Evolutionary conservation across 2,888 invertebrate species (phyloP), one percentile per base, ranked within the genome.

Genomic region (Netelia virgata): DNA sequence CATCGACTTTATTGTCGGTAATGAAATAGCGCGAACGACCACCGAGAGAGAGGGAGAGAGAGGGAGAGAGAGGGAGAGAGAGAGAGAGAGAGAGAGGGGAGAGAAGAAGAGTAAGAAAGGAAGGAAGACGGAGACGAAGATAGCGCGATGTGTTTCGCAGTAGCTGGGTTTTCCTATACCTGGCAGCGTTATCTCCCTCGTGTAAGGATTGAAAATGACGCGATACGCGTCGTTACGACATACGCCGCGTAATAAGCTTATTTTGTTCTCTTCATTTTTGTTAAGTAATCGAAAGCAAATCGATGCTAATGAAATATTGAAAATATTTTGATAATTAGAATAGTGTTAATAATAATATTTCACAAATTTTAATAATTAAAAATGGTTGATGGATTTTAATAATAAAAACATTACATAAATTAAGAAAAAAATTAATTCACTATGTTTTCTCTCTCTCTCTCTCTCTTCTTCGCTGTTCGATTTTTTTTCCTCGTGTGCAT

Each of bases 401-500:
- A 36, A 36, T 6, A 6, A 36, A 36, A 6, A 36, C 36, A 6
- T 36, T 36, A 5, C 1, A 36, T 36, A 6, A 36, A 36, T 36
- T 36, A 36, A 36, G n/a, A 53, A n/a, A 55, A 55, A 55, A 3
- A 55, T 8, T 16, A 55, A 59, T 28, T 59, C 47, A 14, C 14
- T n/a, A 10, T 66, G 0, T 14, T 73, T 23, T 43, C 18, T 63
- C 63, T 41, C 41, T 57, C 63, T 36, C 36, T 70, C 36, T 53
- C 28, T 55, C 28, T 41, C 18, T 1, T 68, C 50, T 18, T 47
- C 14, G 9, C 23, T 23, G 57, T 18, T 66, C 11, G 20, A 1
- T 69, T 14, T 78, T 53, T 53, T 59, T 11, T n/a, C 53, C 57
- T 53, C 16, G 28, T 57, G 59, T 68, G 76, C 59, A 78, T 69